Percentiles rank a stretch among this genome's conserved stretches.
Conservation (phyloP, 2,797 vertebrate species). For the Darevskia mixta region DNA sequence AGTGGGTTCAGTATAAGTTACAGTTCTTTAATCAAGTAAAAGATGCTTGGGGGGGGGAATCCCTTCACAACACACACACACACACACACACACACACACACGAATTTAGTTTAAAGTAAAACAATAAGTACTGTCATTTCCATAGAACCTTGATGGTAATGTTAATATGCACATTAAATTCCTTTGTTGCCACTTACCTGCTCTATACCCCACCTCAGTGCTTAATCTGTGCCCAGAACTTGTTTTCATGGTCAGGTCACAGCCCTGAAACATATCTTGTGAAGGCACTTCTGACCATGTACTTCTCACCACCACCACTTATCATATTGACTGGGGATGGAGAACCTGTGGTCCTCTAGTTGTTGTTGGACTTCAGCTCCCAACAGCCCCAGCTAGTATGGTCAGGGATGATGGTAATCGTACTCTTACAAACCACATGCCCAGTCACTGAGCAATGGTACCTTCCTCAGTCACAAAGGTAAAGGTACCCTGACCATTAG, state of each 20-base stretch:
- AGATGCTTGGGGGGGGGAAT: neutral
- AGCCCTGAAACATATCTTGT: neutral
- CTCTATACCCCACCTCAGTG: neutral
- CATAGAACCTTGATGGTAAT: neutral
- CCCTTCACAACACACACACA: too few relatives aligned
- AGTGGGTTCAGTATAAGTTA: constrained; percentile 21
- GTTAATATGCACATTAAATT: neutral
- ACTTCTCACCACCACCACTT: neutral
- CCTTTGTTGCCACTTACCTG: neutral
- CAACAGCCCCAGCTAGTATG: too few relatives aligned
- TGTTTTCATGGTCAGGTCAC: neutral
- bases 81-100: too few relatives aligned
- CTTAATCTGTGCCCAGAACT: neutral
- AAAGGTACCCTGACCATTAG: too few relatives aligned
- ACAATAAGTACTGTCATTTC: neutral
- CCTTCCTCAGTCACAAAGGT: neutral
- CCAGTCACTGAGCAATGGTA: neutral
- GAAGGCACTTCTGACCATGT: neutral
- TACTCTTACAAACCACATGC: neutral
- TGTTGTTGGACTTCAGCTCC: too few relatives aligned
- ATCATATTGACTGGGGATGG: neutral
- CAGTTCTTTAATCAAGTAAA: accelerated
- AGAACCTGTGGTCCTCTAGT: too few relatives aligned
- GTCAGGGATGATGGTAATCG: too few relatives aligned
- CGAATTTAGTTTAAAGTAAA: neutral